These are phyloP conservation scores for Sminthurides bifidus DNA, from an alignment of 1,140 invertebrate species.

Conservation along the genomic window DNA sequence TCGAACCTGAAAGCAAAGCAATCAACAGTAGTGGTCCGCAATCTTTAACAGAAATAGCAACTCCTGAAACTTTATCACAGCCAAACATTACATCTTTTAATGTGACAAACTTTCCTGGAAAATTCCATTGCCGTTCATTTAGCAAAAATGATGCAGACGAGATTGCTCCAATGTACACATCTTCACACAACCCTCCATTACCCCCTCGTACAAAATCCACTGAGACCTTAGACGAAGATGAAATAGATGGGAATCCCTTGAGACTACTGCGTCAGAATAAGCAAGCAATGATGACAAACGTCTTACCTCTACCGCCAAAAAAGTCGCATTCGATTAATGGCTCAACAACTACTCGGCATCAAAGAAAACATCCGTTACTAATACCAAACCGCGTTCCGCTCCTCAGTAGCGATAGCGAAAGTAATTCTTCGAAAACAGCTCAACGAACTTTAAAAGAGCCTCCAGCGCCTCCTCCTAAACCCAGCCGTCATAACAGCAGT, in stretches of 20 bases:
- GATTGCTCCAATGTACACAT: too few relatives aligned
- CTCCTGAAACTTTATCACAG: neutral
- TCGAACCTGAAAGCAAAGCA: constrained; percentile 16
- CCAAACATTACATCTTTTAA: neutral
- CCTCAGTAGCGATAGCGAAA: too few relatives aligned
- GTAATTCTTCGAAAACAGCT: too few relatives aligned
- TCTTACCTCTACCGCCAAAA: constrained; percentile 67
- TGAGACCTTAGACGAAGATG: constrained; percentile 33
- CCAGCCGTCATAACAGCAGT: too few relatives aligned
- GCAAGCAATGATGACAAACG: constrained; percentile 13
- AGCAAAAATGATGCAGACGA: constrained; percentile 13
- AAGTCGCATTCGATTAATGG: too few relatives aligned
- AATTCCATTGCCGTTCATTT: neutral
- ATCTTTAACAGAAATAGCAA: constrained; percentile 3
- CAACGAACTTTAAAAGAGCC: too few relatives aligned
- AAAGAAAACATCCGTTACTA: constrained; percentile 76
- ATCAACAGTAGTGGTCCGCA: neutral
- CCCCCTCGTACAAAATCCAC: too few relatives aligned
- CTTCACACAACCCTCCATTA: too few relatives aligned
- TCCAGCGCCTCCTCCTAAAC: constrained; percentile 22
- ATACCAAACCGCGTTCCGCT: constrained; percentile 43
- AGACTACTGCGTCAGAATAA: constrained; percentile 48
- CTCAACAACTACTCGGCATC: constrained; percentile 62
- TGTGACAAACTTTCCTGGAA: neutral
- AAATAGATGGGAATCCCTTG: constrained; percentile 51